phyloP scores from a whole-genome alignment of 2,797 vertebrate species.

The Salarias fasciatus region DNA sequence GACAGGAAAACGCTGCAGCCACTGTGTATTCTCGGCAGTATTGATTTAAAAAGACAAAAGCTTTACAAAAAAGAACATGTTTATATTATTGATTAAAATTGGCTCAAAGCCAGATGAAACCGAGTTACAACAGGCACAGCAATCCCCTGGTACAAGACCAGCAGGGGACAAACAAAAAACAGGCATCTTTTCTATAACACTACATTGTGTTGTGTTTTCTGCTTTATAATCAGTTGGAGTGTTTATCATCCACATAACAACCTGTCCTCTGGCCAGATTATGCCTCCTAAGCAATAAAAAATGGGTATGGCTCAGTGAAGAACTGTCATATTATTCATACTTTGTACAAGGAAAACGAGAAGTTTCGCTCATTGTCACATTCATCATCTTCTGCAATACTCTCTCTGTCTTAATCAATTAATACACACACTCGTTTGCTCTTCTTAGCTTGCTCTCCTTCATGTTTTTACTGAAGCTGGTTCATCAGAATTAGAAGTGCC shows the following conservation, averaged over 20 bases:
- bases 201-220: background rate
- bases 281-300: background rate
- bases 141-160: background rate
- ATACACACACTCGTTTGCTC: no score
- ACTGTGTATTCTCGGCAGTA: conserved; percentile 19
- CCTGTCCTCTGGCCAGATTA: conserved; percentile 23
- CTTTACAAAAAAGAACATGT: background rate
- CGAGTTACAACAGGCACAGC: conserved; percentile 3
- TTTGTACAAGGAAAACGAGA: background rate
- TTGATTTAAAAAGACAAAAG: conserved; percentile 26
- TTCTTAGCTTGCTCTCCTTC: no score
- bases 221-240: conserved; percentile 6
- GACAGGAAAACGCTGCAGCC: background rate
- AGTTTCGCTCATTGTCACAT: background rate
- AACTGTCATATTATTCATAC: background rate
- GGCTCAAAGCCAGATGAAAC: conserved; percentile 9
- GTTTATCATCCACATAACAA: conserved; percentile 35
- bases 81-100: conserved; percentile 5
- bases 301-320: background rate
- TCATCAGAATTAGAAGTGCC: no score
- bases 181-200: conserved; percentile 5
- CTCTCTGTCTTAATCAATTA: background rate
- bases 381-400: background rate
- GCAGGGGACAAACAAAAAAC: background rate
- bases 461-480: no score